Conservation (phyloP, 2,888 invertebrate genomes). For the Brachypterus glaber region DNA sequence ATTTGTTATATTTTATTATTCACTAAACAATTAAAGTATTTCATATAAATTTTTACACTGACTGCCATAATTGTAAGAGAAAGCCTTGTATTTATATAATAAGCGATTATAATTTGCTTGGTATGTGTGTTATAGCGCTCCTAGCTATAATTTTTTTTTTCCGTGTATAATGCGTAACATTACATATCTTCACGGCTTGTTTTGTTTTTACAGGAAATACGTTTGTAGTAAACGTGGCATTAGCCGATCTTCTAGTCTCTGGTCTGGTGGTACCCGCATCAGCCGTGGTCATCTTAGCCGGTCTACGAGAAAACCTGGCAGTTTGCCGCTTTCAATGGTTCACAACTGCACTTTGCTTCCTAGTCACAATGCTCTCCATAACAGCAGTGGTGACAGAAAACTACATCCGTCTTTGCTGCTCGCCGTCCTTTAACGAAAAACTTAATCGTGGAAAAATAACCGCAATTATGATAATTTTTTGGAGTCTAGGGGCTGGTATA, state of each 20-base stretch:
- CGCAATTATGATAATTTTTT: conserved; percentile 45
- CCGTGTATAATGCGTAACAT: no score
- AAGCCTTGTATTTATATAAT: no score
- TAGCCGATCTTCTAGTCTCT: conserved; percentile 63
- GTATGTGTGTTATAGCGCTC: no score
- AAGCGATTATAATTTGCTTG: no score
- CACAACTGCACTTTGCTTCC: conserved; percentile 55
- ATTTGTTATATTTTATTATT: no score
- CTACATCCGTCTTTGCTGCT: conserved; percentile 53
- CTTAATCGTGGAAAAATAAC: conserved; percentile 46
- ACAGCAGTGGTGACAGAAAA: conserved; percentile 58
- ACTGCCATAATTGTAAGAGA: no score
- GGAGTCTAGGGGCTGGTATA: conserved; percentile 46
- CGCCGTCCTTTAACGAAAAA: conserved; percentile 43
- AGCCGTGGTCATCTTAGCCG: conserved; percentile 59
- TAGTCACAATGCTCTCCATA: conserved; percentile 54
- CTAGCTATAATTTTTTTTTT: no score
- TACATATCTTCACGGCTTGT: no score
- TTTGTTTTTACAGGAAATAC: conserved; percentile 55
- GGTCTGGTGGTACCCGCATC: conserved; percentile 59
- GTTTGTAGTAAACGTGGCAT: conserved; percentile 58
- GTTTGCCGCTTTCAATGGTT: conserved; percentile 61
- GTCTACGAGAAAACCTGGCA: conserved; percentile 45
- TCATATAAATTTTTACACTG: no score
- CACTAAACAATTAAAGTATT: no score